Evolutionary conservation across 2,888 invertebrate genomes (phyloP).

Genomic region (Standfussiana lucernea): DNA sequence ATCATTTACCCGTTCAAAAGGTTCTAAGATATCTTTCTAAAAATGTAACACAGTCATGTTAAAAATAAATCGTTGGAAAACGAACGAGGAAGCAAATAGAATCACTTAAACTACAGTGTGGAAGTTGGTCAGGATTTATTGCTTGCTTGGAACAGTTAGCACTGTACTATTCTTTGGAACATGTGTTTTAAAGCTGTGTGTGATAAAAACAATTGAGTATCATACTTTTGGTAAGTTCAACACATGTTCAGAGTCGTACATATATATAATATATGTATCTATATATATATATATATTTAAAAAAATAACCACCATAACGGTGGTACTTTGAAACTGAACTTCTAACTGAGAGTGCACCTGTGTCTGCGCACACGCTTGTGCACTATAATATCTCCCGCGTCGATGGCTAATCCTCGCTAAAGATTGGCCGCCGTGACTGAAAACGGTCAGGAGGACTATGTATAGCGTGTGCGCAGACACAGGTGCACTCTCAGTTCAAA

Average conservation of each 20-base stretch:
- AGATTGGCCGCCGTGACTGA: too few relatives aligned
- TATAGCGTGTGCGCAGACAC: too few relatives aligned
- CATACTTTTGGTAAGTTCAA: slow-evolving; percentile 4
- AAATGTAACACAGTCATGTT: slow-evolving; percentile 42
- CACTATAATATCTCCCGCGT: too few relatives aligned
- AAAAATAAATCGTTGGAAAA: slow-evolving; percentile 62
- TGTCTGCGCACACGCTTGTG: too few relatives aligned
- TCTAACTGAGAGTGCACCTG: too few relatives aligned
- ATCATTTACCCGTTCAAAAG: slow-evolving; percentile 18
- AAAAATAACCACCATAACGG: too few relatives aligned
- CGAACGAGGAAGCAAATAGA: slow-evolving; percentile 55
- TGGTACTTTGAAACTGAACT: too few relatives aligned
- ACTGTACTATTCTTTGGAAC: slow-evolving; percentile 36
- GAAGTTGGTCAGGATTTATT: slow-evolving; percentile 57
- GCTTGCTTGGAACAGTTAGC: slow-evolving; percentile 38
- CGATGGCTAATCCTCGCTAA: too few relatives aligned
- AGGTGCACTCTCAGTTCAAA: too few relatives aligned
- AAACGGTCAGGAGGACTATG: too few relatives aligned
- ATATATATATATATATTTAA: too few relatives aligned
- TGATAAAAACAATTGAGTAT: slow-evolving; percentile 23
- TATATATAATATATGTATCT: too few relatives aligned
- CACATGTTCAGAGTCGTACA: neutral
- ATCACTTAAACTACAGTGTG: slow-evolving; percentile 50
- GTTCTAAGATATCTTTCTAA: slow-evolving; percentile 13
- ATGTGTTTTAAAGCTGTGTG: slow-evolving; percentile 39